phyloP scores from a whole-genome alignment of 2,797 vertebrate species.

The Typhlichthys subterraneus region DNA sequence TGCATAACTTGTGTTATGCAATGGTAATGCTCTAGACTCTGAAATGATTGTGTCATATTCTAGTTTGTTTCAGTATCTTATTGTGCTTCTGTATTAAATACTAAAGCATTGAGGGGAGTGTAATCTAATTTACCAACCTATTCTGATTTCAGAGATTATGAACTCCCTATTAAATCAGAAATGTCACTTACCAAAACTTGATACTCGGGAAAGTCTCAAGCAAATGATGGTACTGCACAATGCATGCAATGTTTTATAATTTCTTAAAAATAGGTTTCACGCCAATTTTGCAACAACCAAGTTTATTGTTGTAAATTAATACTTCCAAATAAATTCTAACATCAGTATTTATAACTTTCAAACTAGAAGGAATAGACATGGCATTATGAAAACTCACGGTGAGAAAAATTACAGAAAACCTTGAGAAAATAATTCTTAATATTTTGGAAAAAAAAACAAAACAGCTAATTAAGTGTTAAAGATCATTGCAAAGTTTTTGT shows the following conservation, averaged over 20 bases:
- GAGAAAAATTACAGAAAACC: constrained; percentile 17
- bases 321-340: constrained; percentile 50
- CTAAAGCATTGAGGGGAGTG: no score
- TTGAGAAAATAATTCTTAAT: constrained; percentile 8
- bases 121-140: no score
- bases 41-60: no score
- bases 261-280: not conserved
- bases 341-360: constrained; percentile 39
- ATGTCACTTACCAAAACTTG: no score
- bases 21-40: constrained; percentile 44
- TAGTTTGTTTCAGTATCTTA: no score
- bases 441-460: constrained; percentile 33
- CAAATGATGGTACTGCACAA: not conserved
- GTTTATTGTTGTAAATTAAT: constrained; percentile 63
- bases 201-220: not conserved
- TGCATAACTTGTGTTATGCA: not conserved
- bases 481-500: no score
- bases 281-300: constrained; percentile 52
- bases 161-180: no score
- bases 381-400: constrained; percentile 23
- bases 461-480: constrained; percentile 2
- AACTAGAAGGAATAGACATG: constrained; percentile 34
- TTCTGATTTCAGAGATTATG: no score
- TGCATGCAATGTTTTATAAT: no score
- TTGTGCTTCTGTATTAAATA: no score